phyloP scores from a whole-genome alignment of 2,113 vertebrate species.

The Eidolon helvum region DNA sequence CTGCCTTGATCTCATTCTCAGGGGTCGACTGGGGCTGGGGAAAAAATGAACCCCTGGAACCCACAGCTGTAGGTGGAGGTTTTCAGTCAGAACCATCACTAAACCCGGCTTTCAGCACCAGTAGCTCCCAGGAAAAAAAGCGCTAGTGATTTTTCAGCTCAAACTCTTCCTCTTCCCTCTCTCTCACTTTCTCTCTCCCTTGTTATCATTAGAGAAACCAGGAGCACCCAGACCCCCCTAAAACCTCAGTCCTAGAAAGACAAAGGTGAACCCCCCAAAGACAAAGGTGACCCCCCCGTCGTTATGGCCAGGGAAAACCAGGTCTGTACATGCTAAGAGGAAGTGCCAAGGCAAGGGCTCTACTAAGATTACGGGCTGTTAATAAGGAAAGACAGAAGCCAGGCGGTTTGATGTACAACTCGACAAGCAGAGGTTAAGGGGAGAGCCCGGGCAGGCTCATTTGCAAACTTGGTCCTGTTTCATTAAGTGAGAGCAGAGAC shows the following conservation, averaged over 20 bases:
- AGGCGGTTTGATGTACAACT: constrained; percentile 87
- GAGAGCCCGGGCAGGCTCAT: constrained; percentile 86
- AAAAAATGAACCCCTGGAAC: not conserved
- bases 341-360: constrained; percentile 82
- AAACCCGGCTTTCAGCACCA: not conserved
- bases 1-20: not conserved
- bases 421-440: constrained; percentile 88
- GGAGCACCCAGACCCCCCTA: not conserved
- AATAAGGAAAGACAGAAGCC: constrained; percentile 89
- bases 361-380: constrained; percentile 86
- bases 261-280: constrained; percentile 22
- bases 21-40: not conserved
- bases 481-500: constrained; percentile 90
- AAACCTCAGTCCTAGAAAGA: constrained; percentile 19
- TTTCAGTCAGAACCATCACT: not conserved
- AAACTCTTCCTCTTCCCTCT: not conserved
- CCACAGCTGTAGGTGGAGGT: not conserved
- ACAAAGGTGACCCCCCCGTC: not conserved
- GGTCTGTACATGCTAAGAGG: constrained; percentile 81
- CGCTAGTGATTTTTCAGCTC: no score
- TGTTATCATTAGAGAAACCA: not conserved
- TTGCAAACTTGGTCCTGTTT: constrained; percentile 87
- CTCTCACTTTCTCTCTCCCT: not conserved
- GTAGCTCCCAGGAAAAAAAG: no score
- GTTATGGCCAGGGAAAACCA: constrained; percentile 42